Conservation (phyloP, 2,797 vertebrate species). For the Sorex maritimensis region DNA sequence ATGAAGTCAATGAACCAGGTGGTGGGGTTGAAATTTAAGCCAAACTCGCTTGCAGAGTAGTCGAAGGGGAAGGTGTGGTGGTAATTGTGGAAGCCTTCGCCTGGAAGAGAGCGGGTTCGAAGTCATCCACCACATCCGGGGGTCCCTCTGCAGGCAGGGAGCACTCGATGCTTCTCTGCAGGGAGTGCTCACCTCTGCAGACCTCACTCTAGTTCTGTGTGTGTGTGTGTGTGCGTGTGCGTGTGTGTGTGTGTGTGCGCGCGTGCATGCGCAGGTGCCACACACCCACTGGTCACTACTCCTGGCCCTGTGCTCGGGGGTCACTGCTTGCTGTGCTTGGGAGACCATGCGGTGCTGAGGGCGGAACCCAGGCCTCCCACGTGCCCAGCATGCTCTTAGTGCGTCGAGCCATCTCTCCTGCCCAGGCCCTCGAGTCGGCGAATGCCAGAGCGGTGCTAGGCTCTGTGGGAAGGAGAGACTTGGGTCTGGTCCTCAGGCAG, state of each 20-base stretch:
- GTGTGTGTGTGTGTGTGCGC: no score
- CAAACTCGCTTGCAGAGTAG: conserved; percentile 93
- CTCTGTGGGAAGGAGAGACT: not conserved
- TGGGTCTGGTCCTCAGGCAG: not conserved
- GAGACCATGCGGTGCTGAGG: no score
- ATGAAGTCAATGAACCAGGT: conserved; percentile 94
- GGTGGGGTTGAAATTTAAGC: conserved; percentile 93
- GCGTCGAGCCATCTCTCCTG: not conserved
- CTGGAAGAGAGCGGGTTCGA: conserved; percentile 84
- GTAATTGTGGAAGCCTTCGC: conserved; percentile 94
- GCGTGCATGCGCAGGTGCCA: no score
- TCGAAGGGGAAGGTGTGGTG: conserved; percentile 94
- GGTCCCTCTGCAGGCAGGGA: not conserved
- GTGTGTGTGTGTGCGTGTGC: no score
- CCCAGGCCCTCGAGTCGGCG: not conserved
- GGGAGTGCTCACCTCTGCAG: no score
- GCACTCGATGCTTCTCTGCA: no score
- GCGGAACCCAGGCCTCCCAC: no score
- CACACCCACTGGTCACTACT: no score
- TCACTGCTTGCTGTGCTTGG: no score
- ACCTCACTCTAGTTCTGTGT: no score
- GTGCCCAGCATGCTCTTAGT: no score
- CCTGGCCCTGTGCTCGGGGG: no score
- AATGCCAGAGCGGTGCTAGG: not conserved
- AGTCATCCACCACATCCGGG: not conserved